Conservation (phyloP, 2,888 invertebrate species). For the Listrodromus nycthemerus region DNA sequence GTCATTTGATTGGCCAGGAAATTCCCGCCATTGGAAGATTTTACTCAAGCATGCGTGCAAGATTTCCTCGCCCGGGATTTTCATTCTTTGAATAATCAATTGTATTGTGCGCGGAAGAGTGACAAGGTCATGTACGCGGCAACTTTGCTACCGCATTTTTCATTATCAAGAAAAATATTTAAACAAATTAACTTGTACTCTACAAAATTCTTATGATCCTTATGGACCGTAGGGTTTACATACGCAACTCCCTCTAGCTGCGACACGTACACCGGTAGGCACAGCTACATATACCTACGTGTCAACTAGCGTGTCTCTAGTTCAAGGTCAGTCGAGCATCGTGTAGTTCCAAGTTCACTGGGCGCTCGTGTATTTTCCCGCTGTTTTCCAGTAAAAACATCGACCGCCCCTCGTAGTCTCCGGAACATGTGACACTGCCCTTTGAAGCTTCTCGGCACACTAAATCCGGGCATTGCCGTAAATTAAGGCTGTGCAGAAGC, state of each 20-base stretch:
- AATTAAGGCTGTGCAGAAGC: not conserved
- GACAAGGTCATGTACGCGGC: slow-evolving; percentile 29
- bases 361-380: slow-evolving; percentile 45
- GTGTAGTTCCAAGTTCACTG: slow-evolving; percentile 66
- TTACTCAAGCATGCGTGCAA: slow-evolving; percentile 58
- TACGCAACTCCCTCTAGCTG: not conserved
- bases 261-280: not conserved
- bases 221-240: not conserved
- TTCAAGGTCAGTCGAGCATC: slow-evolving; percentile 63
- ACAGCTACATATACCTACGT: not conserved
- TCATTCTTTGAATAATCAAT: slow-evolving; percentile 53
- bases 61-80: slow-evolving; percentile 39
- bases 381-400: slow-evolving; percentile 37
- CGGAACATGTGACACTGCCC: not conserved
- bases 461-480: not conserved
- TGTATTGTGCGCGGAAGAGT: slow-evolving; percentile 38
- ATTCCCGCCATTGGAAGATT: slow-evolving; percentile 72
- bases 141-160: not conserved
- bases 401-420: not conserved
- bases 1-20: slow-evolving; percentile 69
- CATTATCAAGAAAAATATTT: slow-evolving; percentile 8
- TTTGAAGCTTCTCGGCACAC: not conserved
- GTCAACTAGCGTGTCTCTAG: slow-evolving; percentile 62
- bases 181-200: slow-evolving; percentile 40
- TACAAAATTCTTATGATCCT: not conserved